Conservation (phyloP, 2,888 invertebrate genomes). For the Melolontha melolontha region DNA sequence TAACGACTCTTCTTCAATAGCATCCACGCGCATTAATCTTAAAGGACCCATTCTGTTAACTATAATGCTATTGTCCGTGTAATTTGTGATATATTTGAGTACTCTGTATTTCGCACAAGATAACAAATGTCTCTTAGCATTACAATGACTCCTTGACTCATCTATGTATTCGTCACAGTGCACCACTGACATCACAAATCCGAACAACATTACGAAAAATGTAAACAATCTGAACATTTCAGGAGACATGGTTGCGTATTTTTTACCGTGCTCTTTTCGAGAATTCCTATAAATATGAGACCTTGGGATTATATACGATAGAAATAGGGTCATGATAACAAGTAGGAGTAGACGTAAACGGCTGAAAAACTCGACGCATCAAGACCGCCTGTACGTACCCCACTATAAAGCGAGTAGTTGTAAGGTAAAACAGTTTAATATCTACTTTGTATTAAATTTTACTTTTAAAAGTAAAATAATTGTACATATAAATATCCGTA, state of each 20-base stretch:
- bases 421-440: background rate
- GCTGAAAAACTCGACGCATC: conserved; percentile 25
- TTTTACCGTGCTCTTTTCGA: conserved; percentile 8
- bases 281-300: conserved; percentile 30
- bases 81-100: conserved; percentile 54
- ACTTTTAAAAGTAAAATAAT: background rate
- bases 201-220: background rate
- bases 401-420: conserved; percentile 11
- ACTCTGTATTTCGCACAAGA: conserved; percentile 58
- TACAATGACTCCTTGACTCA: conserved; percentile 55
- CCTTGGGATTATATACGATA: conserved; percentile 38
- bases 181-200: conserved; percentile 5
- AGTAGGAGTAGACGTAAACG: conserved; percentile 26
- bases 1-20: conserved; percentile 43
- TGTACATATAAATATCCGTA: background rate
- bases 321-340: conserved; percentile 38
- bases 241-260: conserved; percentile 12
- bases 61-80: conserved; percentile 49
- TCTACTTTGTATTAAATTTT: conserved; percentile 8
- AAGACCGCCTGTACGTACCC: conserved; percentile 11
- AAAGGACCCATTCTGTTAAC: conserved; percentile 48
- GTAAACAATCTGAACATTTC: conserved; percentile 11
- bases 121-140: conserved; percentile 49
- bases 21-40: conserved; percentile 53
- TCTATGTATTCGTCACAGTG: conserved; percentile 55